Evolutionary conservation across 2,113 vertebrate species (phyloP), one percentile per base, ranked within the genome.

Genomic region (Nyctereutes procyonoides): DNA sequence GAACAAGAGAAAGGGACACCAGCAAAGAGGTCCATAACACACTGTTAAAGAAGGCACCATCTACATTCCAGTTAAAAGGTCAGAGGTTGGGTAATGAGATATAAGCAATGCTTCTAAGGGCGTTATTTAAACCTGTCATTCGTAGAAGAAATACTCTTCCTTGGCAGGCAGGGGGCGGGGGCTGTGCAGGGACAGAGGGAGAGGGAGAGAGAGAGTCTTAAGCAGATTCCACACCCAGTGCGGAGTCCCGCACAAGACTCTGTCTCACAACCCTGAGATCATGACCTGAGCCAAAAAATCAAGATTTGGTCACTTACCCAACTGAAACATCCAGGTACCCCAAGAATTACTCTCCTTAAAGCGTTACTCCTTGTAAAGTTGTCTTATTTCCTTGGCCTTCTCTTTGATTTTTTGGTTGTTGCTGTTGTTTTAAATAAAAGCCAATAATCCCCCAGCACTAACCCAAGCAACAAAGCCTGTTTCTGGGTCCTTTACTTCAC

Each of bases 81-180:
- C 55, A 43, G 67, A 71, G 81, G 11, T 16, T 80, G 19, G 12
- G 5, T 77, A n/a, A 30, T 69, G 67, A 67, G 20, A 82, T 58
- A 1, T 80, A 53, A 65, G 26, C 32, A 60, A n/a, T 60, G 69
- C 32, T n/a, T 69, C 63, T 28, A 14, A 35, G 56, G 19, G 14
- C 32, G n/a, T 56, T 81, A 88, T 71, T 90, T 88, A 62, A 80
- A 93, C 51, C 16, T 38, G 28, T 51, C 67, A 88, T 95, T 77
- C 4, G 0, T 22, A 86, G 58, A 53, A 86, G 5, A 71, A 35
- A 20, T 20, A 69, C 17, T 69, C 7, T n/a, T 19, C 20, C 56
- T 58, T 8, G 58, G 24, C 20, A 60, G 58, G 60, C 2, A 3
- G 8, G 32, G 67, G 17, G 63, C 5, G 43, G 62, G 2, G 8